These are phyloP conservation scores for Metaphire vulgaris DNA, from an alignment of 1,140 invertebrate species.

Conservation along the genomic window DNA sequence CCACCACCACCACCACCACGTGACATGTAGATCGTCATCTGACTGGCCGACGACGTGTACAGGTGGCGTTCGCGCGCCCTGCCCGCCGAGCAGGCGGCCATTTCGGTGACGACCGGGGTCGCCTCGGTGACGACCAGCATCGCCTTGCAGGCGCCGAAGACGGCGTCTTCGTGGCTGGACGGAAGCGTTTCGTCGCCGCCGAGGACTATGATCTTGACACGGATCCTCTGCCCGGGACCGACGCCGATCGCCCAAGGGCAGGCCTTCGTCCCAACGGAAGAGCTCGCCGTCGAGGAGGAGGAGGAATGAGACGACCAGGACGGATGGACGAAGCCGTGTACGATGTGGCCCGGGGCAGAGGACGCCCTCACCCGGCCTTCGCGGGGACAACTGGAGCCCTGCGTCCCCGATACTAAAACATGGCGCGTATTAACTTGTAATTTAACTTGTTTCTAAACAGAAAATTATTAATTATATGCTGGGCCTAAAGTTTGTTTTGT, in stretches of 20 bases:
- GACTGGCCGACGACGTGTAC: neutral
- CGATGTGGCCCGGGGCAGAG: neutral
- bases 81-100: neutral
- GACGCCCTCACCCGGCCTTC: neutral
- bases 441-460: too few species aligned
- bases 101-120: neutral
- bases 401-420: neutral
- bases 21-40: neutral
- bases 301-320: neutral
- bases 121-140: neutral
- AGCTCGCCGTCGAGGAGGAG: neutral
- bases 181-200: conserved; percentile 17
- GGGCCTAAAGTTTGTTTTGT: too few species aligned
- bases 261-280: neutral
- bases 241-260: conserved; percentile 15
- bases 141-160: neutral
- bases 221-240: conserved; percentile 9
- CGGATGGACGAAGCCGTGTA: neutral
- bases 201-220: conserved; percentile 15
- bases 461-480: too few species aligned
- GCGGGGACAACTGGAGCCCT: neutral
- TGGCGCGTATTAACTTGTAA: too few species aligned
- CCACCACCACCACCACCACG: neutral
- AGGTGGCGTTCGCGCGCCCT: neutral
- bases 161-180: conserved; percentile 8